phyloP scores from a whole-genome alignment of 2,113 vertebrate species.

The Pandion haliaetus region DNA sequence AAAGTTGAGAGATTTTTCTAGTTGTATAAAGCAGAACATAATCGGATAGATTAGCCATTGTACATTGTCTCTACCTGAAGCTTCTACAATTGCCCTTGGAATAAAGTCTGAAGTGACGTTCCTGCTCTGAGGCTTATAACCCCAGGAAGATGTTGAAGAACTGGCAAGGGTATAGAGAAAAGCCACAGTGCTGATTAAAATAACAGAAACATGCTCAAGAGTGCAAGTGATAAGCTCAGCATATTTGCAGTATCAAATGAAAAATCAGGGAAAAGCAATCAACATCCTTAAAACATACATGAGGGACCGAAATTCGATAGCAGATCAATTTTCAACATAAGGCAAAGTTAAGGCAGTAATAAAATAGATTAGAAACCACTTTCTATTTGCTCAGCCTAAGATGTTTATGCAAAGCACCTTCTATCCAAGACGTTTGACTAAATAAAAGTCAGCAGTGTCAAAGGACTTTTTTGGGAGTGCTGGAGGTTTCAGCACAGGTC shows the following conservation, averaged over 20 bases:
- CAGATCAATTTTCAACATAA: background rate
- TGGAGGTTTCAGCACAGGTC: background rate
- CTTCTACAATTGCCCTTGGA: background rate
- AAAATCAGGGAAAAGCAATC: background rate
- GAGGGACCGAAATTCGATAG: fast-evolving
- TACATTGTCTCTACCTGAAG: background rate
- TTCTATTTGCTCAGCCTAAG: background rate
- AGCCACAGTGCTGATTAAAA: background rate
- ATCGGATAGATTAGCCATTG: too few species aligned
- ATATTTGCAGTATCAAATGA: background rate
- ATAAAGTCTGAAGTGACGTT: background rate
- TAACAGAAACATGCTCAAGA: background rate
- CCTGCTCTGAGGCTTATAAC: background rate
- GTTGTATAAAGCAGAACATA: background rate
- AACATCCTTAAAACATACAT: background rate
- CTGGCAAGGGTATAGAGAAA: background rate
- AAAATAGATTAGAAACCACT: background rate
- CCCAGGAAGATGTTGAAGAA: background rate
- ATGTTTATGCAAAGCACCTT: background rate
- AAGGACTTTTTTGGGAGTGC: background rate
- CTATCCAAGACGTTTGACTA: fast-evolving
- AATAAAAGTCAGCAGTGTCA: background rate
- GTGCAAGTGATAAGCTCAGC: background rate
- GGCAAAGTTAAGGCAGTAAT: background rate
- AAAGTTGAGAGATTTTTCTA: background rate